Percentiles rank a stretch among this genome's conserved stretches.
Evolutionary conservation across 1,140 invertebrate species (phyloP).

Genomic region (Sesamia nonagrioides): DNA sequence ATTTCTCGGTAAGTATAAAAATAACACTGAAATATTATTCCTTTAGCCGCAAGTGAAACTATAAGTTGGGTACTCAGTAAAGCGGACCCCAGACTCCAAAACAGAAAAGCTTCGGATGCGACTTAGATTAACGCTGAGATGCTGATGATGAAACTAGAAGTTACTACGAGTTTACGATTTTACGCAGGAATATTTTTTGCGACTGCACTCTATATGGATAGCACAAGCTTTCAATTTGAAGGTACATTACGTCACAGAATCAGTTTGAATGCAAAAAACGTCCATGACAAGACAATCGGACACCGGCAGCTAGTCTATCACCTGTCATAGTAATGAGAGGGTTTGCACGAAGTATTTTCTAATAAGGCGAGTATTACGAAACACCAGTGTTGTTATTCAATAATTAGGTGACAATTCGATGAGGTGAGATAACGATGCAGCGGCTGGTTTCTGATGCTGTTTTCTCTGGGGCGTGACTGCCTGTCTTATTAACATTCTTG

Average conservation of each 20-base stretch:
- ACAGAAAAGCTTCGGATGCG: too few relatives aligned
- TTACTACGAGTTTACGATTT: conserved; percentile 20
- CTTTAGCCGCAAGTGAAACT: conserved; percentile 14
- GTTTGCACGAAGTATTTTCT: conserved; percentile 57
- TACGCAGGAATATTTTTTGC: conserved; percentile 20
- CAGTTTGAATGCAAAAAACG: conserved; percentile 52
- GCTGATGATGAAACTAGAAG: too few relatives aligned
- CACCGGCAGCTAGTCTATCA: conserved; percentile 53
- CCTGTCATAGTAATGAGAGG: conserved; percentile 57
- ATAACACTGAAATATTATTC: not conserved
- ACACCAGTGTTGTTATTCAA: conserved; percentile 62
- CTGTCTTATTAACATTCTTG: conserved; percentile 64
- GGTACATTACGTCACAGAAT: conserved; percentile 36
- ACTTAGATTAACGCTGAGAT: too few relatives aligned
- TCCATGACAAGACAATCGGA: conserved; percentile 52
- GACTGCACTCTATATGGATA: conserved; percentile 2
- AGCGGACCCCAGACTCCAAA: too few relatives aligned
- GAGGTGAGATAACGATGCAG: conserved; percentile 55
- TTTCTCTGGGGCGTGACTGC: conserved; percentile 55
- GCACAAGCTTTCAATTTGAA: conserved; percentile 7
- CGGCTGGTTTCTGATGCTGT: conserved; percentile 44
- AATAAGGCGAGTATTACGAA: conserved; percentile 58
- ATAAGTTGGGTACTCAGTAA: too few relatives aligned
- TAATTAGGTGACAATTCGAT: conserved; percentile 63
- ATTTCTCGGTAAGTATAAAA: conserved; percentile 14